A percentile compares a stretch with the other conserved stretches of the same genome.
phyloP scores from a whole-genome alignment of 1,140 invertebrate genomes.

The Leptopilina clavipes region DNA sequence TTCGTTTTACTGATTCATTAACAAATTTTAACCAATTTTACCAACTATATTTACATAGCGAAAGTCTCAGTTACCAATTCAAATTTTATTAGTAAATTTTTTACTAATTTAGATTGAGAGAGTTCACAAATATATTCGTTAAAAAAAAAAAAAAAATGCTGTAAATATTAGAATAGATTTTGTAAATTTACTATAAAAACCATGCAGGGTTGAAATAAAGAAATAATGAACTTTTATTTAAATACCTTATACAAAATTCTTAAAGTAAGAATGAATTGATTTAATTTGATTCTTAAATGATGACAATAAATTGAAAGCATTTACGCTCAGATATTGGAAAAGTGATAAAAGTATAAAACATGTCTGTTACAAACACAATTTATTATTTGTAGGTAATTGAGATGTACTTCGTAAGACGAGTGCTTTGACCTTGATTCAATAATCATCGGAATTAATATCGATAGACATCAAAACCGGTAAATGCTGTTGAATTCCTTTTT shows the following conservation, averaged over 20 bases:
- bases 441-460: neutral
- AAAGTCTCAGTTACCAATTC: too few relatives aligned
- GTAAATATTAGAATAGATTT: constrained; percentile 30
- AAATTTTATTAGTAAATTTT: too few relatives aligned
- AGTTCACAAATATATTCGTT: neutral
- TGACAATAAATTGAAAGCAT: neutral
- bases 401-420: constrained; percentile 4
- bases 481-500: constrained; percentile 1
- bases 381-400: neutral
- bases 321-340: neutral
- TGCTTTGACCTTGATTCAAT: constrained; percentile 6
- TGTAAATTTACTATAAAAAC: constrained; percentile 11
- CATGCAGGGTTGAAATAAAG: neutral
- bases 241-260: too few relatives aligned
- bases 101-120: too few relatives aligned
- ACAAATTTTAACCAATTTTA: too few relatives aligned
- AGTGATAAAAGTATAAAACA: neutral
- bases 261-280: too few relatives aligned
- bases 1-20: too few relatives aligned
- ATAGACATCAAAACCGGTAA: constrained; percentile 21
- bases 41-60: too few relatives aligned
- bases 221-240: neutral
- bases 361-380: neutral
- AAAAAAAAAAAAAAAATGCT: neutral
- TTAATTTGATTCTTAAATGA: too few relatives aligned